phyloP scores from a whole-genome alignment of 37 sponge, comb jelly and placozoan species.

The Haliclona indistincta region DNA sequence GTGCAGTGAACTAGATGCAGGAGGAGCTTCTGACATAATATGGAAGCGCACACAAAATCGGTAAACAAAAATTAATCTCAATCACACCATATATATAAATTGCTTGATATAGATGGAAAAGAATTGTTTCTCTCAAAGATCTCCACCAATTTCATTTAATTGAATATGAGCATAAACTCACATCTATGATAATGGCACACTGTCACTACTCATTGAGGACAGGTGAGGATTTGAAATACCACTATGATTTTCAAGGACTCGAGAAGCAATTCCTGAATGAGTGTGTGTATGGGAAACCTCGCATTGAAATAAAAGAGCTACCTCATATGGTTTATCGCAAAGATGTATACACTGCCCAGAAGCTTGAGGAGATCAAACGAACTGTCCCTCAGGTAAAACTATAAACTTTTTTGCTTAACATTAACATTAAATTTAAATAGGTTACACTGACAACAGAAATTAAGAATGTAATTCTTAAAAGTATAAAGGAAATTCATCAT shows the following conservation, averaged over 20 bases:
- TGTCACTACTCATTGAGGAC: conserved; percentile 38
- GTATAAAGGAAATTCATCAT: neutral
- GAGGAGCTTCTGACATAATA: no score
- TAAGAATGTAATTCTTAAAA: neutral
- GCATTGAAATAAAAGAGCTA: conserved; percentile 4
- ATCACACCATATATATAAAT: no score
- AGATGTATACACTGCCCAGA: conserved; percentile 26
- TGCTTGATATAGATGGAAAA: neutral
- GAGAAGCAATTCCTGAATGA: conserved; percentile 35
- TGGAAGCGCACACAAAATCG: no score
- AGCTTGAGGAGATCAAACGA: conserved; percentile 19
- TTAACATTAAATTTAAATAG: neutral
- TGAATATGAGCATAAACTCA: conserved; percentile 33
- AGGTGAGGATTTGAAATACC: conserved; percentile 15
- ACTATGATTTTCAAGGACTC: conserved; percentile 40
- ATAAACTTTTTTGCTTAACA: neutral
- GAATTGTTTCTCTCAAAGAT: conserved; percentile 13
- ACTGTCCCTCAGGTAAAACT: conserved; percentile 6
- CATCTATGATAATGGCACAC: conserved; percentile 36
- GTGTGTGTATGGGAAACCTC: conserved; percentile 32
- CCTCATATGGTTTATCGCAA: conserved; percentile 24
- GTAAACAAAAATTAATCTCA: no score
- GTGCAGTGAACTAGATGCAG: no score
- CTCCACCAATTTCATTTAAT: conserved; percentile 24
- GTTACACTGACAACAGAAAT: neutral